Evolutionary conservation across 2,113 vertebrate species (phyloP), one percentile per base, ranked within the genome.

Genomic region (Python bivittatus): DNA sequence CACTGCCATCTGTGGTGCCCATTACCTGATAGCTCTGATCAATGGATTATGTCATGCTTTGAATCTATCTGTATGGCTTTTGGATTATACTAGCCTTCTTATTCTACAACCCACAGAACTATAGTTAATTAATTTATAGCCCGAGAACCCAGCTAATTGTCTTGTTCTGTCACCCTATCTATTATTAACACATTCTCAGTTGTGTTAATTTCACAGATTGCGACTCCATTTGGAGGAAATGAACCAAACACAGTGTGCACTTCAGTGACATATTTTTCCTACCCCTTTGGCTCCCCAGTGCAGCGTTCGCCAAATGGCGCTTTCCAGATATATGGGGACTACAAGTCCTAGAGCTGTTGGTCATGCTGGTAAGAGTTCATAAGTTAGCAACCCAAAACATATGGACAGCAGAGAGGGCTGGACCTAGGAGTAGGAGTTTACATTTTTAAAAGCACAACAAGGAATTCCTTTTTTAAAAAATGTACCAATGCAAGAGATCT

Each of bases 141-240:
- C 72, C 72, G 38, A 42, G 72, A 79, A 79, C 15, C 33, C 48
- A 20, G 86, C 53, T 88, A 88, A 57, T 57, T 38, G 15, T 42
- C 53, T 88, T 42, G n/a, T 57, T 58, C 54, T 57, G 33, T 11
- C 33, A 58, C 86, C 86, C n/a, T 23, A 38, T 22, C 8, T 52
- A 79, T 38, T 92, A 58, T 54, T 90, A 68, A 48, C 48, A 48
- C 20, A 9, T 53, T 95, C 88, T 92, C 79, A 93, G 57, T 20
- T 85, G 17, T 29, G 48, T 25, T 57, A 56, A 0, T 27, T 90
- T 94, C 42, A 91, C 91, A 27, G n/a, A 38, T 23, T 6, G 87
- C 90, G 60, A 90, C 79, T 56, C 90, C 83, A 79, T 86, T 44
- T 83, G 0, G 1, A 84, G 64, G 38, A 64, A n/a, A 0, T 1